A percentile compares a stretch with the other conserved stretches of the same genome.
phyloP scores from a whole-genome alignment of 1,140 invertebrate genomes.

The Proctacanthus coquilletti region DNA sequence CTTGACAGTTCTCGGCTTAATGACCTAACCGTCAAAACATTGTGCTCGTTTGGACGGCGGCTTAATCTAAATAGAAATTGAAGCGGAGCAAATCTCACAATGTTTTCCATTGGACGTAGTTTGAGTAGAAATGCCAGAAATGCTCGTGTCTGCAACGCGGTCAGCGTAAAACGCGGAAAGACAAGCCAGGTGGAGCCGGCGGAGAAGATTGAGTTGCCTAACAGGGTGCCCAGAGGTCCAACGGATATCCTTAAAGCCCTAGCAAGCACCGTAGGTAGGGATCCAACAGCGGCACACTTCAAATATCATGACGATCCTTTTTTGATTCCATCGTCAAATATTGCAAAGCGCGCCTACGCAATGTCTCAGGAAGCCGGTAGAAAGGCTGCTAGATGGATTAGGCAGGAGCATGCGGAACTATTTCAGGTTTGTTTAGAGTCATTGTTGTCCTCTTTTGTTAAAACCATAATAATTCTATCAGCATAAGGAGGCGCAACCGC shows the following conservation, averaged over 20 bases:
- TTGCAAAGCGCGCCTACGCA: conserved; percentile 53
- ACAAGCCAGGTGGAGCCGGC: too few species aligned
- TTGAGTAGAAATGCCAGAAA: too few species aligned
- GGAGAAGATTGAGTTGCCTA: conserved; percentile 43
- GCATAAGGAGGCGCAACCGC: conserved; percentile 37
- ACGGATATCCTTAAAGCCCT: conserved; percentile 72
- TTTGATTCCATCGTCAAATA: conserved; percentile 64
- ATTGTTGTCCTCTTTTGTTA: not conserved
- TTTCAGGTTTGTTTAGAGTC: conserved; percentile 37
- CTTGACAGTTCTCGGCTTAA: too few species aligned
- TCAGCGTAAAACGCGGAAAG: too few species aligned
- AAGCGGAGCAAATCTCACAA: too few species aligned
- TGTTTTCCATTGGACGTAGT: too few species aligned
- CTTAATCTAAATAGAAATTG: too few species aligned
- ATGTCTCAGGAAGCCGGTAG: conserved; percentile 71
- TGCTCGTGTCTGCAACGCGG: too few species aligned
- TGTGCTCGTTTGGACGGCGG: too few species aligned
- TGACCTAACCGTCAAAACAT: too few species aligned
- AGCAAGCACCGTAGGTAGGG: conserved; percentile 51
- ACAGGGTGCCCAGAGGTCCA: conserved; percentile 51
- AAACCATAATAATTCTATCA: conserved; percentile 5
- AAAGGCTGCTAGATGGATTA: conserved; percentile 74
- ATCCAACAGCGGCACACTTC: conserved; percentile 68
- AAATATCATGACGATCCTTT: conserved; percentile 85
- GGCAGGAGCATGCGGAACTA: conserved; percentile 55